phyloP scores from a whole-genome alignment of 2,888 invertebrate genomes.

The Drosophila emarginata region DNA sequence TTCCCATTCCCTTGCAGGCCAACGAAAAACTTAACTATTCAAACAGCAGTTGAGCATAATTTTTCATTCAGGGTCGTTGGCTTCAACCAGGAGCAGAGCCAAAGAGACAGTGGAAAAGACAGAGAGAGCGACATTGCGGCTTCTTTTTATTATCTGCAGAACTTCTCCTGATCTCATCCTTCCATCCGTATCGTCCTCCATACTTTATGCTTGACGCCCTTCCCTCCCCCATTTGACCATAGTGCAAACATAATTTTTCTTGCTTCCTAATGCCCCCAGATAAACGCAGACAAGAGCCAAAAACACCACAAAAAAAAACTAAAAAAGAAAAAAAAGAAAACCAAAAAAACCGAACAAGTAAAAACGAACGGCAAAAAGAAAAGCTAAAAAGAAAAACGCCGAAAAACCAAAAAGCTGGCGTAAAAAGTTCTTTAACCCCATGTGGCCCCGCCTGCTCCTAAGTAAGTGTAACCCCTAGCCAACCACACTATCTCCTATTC shows the following conservation, averaged over 20 bases:
- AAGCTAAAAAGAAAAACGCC: conserved; percentile 22
- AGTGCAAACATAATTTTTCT: conserved; percentile 69
- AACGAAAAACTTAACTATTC: conserved; percentile 28
- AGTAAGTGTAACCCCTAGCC: not conserved
- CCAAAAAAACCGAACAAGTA: conserved; percentile 4
- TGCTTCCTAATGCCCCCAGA: conserved; percentile 60
- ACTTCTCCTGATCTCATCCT: not conserved
- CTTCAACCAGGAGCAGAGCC: conserved; percentile 13
- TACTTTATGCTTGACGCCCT: not conserved
- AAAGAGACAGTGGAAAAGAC: not conserved
- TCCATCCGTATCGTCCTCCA: not conserved
- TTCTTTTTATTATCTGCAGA: conserved; percentile 45
- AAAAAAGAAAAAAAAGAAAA: conserved; percentile 2
- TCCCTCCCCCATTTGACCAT: conserved; percentile 19
- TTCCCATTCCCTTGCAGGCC: not conserved
- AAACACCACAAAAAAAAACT: not conserved
- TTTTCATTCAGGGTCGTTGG: conserved; percentile 62
- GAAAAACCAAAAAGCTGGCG: conserved; percentile 40
- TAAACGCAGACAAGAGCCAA: conserved; percentile 60
- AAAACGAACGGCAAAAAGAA: not conserved
- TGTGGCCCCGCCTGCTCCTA: conserved; percentile 14
- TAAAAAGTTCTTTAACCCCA: conserved; percentile 71
- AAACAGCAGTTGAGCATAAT: conserved; percentile 46
- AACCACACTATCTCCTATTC: not conserved
- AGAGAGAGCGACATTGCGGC: conserved; percentile 27